phyloP scores from a whole-genome alignment of 2,113 vertebrate genomes.

The Etia nguti region DNA sequence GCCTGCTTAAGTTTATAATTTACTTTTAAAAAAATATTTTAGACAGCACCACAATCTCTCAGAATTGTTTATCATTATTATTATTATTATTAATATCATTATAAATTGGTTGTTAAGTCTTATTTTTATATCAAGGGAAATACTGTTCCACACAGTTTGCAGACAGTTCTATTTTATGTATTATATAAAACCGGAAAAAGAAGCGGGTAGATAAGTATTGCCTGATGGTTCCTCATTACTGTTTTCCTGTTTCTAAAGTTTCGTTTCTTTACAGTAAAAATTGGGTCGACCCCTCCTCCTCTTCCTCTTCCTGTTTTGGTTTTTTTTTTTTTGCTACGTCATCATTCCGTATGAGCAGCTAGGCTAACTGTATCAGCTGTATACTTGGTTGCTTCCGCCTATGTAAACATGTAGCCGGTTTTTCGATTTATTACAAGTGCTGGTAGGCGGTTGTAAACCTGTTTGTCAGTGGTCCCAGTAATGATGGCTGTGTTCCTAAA shows the following conservation, averaged over 20 bases:
- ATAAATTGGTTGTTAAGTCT: not conserved
- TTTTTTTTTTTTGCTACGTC: not conserved
- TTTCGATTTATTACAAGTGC: not conserved
- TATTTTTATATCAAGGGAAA: not conserved
- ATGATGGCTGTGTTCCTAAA: not conserved
- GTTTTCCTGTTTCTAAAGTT: not conserved
- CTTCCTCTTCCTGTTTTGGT: not conserved
- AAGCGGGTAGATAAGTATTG: not conserved
- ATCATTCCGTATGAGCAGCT: not conserved
- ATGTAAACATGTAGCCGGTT: constrained; percentile 48
- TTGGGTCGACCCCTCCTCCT: not conserved
- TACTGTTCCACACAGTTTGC: not conserved
- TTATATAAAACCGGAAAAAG: not conserved
- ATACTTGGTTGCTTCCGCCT: not conserved
- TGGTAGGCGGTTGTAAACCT: not conserved
- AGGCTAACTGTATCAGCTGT: not conserved
- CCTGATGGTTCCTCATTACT: fast-evolving
- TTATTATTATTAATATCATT: not conserved
- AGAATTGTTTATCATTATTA: not conserved
- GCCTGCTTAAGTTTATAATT: not conserved
- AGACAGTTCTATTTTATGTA: not conserved
- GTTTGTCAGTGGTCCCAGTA: not conserved
- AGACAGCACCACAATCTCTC: not conserved
- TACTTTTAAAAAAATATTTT: not conserved
- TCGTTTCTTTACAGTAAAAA: not conserved